Evolutionary conservation across 2,113 vertebrate species (phyloP).

Genomic region (Oncorhynchus gorbuscha): DNA sequence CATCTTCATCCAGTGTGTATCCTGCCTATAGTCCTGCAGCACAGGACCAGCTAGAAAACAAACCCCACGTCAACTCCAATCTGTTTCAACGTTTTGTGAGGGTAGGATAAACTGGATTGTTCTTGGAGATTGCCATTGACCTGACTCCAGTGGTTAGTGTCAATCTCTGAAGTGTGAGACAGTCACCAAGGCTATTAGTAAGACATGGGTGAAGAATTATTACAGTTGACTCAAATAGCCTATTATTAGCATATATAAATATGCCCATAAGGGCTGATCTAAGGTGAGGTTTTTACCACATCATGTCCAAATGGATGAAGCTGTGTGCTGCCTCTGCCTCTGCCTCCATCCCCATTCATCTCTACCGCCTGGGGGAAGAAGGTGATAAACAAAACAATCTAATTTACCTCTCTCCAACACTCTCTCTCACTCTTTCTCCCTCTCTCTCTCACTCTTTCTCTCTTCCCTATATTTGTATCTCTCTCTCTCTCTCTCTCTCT

Average conservation of each 20-base stretch:
- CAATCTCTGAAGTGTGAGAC: too few species aligned
- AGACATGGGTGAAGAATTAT: too few species aligned
- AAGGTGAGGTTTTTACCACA: constrained; percentile 5
- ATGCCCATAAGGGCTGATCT: not conserved
- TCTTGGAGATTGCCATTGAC: too few species aligned
- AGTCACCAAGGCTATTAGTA: too few species aligned
- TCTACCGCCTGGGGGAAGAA: constrained; percentile 29
- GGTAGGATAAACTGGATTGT: not conserved
- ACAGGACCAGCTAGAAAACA: not conserved
- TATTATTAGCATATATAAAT: not conserved
- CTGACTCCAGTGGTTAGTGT: too few species aligned
- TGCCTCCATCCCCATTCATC: not conserved
- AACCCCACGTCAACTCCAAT: constrained; percentile 26
- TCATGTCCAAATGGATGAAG: not conserved
- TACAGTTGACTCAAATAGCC: too few species aligned
- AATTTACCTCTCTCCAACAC: constrained; percentile 11
- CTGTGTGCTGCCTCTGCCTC: not conserved
- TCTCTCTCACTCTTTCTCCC: not conserved
- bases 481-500: not conserved
- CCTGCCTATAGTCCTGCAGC: constrained; percentile 3
- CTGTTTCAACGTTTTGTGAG: constrained; percentile 13
- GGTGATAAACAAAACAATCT: constrained; percentile 34
- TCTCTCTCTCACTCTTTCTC: too few species aligned
- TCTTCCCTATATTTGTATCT: too few species aligned
- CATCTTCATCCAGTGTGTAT: not conserved